Base-by-base conservation (phyloP, 2,888 invertebrate species). In the Pollenia griseotomentosa region DNA sequence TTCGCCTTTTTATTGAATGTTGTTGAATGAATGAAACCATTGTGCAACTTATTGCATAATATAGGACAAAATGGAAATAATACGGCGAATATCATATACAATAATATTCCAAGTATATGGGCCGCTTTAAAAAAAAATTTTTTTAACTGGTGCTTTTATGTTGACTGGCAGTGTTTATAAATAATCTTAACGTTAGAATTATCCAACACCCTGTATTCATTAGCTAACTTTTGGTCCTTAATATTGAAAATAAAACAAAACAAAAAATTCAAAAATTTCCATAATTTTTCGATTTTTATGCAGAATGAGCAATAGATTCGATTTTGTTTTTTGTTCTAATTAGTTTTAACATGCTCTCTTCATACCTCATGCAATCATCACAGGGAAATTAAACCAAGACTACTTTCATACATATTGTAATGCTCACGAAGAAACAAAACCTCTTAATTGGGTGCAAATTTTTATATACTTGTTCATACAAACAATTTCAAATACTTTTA, bases 201-300 rank as follows among this genome's bases (percentile, higher is more conserved):
- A 12, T 19, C 12, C 3, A 57, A 42, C 53, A 80, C 79, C 70
- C 79, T 75, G 59, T 83, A 51, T 23, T 16, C 9, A 4, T 68
- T 2, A 16, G 53, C 71, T 66, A 44, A 59, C 12, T 59, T 53
- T 19, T n/a, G 46, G 33, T 63, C 71, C 53, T 63, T 48, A 65
- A 44, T 70, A 71, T 70, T n/a, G 14, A 59, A 81, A 71, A 65
- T 44, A 57, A 73, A 71, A 75, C 5, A 46, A 68, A 68, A 55
- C 23, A 55, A 42, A 16, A 12, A 51, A 14, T 19, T 23, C n/a
- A 70, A 63, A 90, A 92, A 93, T 93, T 93, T 93, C 93, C 93
- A 93, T 93, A 93, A 93, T 93, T 92, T 91, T 88, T 89, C 93
- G 91, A 93, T 93, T 92, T 93, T 92, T 93, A 93, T 93, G 93